Percentiles rank a stretch among this genome's conserved stretches.
These are phyloP conservation scores for Toxotes lorentzi DNA, from an alignment of 2,797 vertebrate species.

Conservation along the genomic window DNA sequence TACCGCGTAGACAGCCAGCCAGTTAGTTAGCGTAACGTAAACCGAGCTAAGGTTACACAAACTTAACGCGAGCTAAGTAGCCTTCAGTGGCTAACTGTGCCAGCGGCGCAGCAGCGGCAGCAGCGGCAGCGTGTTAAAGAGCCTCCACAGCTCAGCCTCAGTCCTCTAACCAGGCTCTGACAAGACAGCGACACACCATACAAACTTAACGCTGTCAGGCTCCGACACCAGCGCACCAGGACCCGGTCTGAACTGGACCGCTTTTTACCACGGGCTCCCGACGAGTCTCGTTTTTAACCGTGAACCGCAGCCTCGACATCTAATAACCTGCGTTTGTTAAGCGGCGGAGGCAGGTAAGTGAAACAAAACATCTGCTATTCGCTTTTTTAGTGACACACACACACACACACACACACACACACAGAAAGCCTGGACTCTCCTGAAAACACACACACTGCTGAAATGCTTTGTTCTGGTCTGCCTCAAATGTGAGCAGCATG, in stretches of 20 bases:
- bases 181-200: slow-evolving; percentile 2
- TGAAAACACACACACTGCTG: slow-evolving; percentile 38
- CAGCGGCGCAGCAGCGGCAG: slow-evolving; percentile 31
- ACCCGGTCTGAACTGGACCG: no score
- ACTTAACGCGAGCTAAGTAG: slow-evolving; percentile 50
- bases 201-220: slow-evolving; percentile 17
- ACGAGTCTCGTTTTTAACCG: neutral
- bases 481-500: slow-evolving; percentile 38
- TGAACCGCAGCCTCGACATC: neutral
- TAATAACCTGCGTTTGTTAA: neutral
- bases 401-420: neutral
- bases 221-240: neutral
- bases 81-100: slow-evolving; percentile 49
- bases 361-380: slow-evolving; percentile 45
- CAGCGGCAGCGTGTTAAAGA: slow-evolving; percentile 50
- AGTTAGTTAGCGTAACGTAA: neutral
- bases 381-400: slow-evolving; percentile 9
- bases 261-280: neutral
- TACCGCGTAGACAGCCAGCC: neutral
- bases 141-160: slow-evolving; percentile 40
- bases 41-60: slow-evolving; percentile 21
- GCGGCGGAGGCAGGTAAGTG: slow-evolving; percentile 61
- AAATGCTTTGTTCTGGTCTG: slow-evolving; percentile 69
- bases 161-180: slow-evolving; percentile 13
- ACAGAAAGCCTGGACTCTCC: slow-evolving; percentile 40